These are phyloP conservation scores for Pseudotriccus pelzelni DNA, from an alignment of 2,797 vertebrate genomes.

Conservation along the genomic window DNA sequence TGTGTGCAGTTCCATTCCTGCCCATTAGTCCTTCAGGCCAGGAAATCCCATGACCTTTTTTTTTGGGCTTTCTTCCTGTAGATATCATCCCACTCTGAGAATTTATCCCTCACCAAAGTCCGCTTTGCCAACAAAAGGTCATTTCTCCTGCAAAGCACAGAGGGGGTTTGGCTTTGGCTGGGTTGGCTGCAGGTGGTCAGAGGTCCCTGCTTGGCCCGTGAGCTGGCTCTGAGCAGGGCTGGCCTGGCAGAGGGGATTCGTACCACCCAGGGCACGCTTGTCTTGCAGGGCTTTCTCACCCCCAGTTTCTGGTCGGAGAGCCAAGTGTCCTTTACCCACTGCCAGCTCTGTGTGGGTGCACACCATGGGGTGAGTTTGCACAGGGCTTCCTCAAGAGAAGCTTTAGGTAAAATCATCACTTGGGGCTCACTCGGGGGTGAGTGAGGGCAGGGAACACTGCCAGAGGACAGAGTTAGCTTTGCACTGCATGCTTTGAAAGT, in stretches of 20 bases:
- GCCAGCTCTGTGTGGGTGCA: background rate
- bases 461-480: background rate
- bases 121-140: background rate
- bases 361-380: background rate
- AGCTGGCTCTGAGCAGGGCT: background rate
- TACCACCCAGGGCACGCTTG: accelerated
- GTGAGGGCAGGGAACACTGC: background rate
- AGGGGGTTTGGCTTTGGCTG: background rate
- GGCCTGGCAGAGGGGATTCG: background rate
- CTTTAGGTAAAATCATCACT: background rate
- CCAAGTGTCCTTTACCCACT: accelerated
- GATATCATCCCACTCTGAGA: background rate
- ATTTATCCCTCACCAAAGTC: background rate
- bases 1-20: background rate
- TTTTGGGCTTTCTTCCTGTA: accelerated
- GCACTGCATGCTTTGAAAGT: background rate
- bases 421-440: background rate
- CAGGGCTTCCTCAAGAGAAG: background rate
- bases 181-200: background rate
- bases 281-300: background rate
- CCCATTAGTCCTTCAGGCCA: background rate
- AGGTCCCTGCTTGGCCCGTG: background rate
- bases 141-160: background rate
- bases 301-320: background rate
- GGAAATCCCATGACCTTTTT: background rate